phyloP scores from a whole-genome alignment of 2,888 invertebrate species.

The Aspidiotus destructor region DNA sequence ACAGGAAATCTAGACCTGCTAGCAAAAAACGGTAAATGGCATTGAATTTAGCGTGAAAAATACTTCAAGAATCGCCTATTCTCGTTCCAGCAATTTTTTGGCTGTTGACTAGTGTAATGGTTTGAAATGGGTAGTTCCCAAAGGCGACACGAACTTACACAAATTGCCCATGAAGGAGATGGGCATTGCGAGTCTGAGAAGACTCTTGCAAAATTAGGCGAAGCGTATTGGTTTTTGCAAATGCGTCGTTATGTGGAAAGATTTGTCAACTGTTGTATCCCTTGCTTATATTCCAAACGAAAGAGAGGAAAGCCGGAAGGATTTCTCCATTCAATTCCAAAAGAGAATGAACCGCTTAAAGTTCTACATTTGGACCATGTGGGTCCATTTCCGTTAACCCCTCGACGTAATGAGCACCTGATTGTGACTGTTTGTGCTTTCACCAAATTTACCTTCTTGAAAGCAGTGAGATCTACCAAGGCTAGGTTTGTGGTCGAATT shows the following conservation, averaged over 20 bases:
- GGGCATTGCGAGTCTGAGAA: background rate
- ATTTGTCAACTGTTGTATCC: background rate
- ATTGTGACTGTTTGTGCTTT: background rate
- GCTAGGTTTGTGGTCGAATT: no score
- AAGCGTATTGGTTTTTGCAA: background rate
- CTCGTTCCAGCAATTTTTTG: no score
- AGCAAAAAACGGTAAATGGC: no score
- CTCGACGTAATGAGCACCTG: background rate
- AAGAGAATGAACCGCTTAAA: background rate
- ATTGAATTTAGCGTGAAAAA: no score
- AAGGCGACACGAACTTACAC: no score
- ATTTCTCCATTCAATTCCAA: background rate
- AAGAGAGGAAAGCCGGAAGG: background rate
- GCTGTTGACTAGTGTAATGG: no score
- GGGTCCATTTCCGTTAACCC: background rate
- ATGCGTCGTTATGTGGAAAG: background rate
- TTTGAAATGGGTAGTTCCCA: no score
- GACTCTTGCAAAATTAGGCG: background rate
- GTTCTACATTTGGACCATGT: background rate
- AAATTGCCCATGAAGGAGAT: no score
- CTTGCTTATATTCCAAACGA: background rate
- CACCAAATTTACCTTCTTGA: background rate
- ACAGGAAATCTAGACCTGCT: no score
- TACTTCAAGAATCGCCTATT: no score
- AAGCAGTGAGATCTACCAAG: background rate